Evolutionary conservation across 2,797 vertebrate genomes (phyloP).

Genomic region (Enteromius mattozi): DNA sequence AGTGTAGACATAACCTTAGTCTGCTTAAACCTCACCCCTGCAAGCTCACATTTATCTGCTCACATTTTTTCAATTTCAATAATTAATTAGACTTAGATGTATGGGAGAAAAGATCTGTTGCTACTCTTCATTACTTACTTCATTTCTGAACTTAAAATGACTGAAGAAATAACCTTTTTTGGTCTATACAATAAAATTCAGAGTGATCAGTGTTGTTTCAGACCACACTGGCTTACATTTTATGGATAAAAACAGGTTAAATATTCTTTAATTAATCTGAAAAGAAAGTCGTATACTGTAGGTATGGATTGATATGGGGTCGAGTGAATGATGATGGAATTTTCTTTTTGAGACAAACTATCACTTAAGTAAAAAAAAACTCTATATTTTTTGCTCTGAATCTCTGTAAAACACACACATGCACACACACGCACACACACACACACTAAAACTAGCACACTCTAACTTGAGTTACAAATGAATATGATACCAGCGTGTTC

Average conservation of each 20-base stretch:
- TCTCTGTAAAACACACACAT: not conserved
- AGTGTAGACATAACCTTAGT: not conserved
- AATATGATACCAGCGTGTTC: slow-evolving; percentile 45
- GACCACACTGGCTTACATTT: not conserved
- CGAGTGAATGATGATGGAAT: not conserved
- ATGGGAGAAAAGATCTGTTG: not conserved
- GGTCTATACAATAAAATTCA: not conserved
- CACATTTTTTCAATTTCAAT: not conserved
- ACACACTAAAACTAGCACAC: slow-evolving; percentile 15
- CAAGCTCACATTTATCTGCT: not conserved
- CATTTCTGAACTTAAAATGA: not conserved
- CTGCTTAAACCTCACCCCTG: not conserved
- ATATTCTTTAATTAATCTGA: not conserved
- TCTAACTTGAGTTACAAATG: slow-evolving; percentile 61
- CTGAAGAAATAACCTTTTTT: not conserved
- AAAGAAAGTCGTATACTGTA: not conserved
- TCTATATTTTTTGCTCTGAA: not conserved
- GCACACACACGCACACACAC: not conserved
- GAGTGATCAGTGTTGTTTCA: not conserved
- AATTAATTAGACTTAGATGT: not conserved
- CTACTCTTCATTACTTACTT: not conserved
- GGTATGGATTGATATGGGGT: not conserved
- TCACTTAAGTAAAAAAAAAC: not conserved
- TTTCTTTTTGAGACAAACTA: not conserved
- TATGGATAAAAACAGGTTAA: not conserved